Percentiles rank a stretch among this genome's conserved stretches.
phyloP scores from a whole-genome alignment of 2,797 vertebrate genomes.

The Tolypeutes matacus region DNA sequence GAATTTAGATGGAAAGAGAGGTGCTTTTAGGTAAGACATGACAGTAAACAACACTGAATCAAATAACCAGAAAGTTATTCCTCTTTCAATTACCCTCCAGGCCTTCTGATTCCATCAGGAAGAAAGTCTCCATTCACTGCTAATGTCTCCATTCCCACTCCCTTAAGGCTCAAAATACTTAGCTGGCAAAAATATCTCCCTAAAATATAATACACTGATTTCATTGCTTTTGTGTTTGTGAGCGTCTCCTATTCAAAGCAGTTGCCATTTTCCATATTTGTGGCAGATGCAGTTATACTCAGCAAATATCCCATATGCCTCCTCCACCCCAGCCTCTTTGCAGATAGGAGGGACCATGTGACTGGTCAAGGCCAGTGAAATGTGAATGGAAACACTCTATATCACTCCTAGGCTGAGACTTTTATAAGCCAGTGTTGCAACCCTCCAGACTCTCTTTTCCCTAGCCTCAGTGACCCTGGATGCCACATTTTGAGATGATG shows the following conservation, averaged over 20 bases:
- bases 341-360: neutral
- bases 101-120: neutral
- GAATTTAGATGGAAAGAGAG: neutral
- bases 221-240: neutral
- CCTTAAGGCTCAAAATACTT: neutral
- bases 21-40: neutral
- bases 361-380: too few relatives aligned
- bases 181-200: neutral
- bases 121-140: neutral
- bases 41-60: neutral
- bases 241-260: neutral
- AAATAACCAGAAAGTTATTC: neutral
- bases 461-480: neutral
- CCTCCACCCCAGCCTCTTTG: neutral
- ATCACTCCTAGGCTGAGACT: too few relatives aligned
- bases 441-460: neutral
- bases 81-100: neutral
- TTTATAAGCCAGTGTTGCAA: fast-evolving
- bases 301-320: fast-evolving
- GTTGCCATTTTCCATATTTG: neutral
- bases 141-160: neutral
- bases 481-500: neutral
- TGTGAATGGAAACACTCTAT: neutral
- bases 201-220: neutral
- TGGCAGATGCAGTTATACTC: too few relatives aligned